A percentile compares a stretch with the other conserved stretches of the same genome.
These are phyloP conservation scores for Peromyscus polionotus DNA, from an alignment of 2,113 vertebrate genomes.

Conservation along the genomic window DNA sequence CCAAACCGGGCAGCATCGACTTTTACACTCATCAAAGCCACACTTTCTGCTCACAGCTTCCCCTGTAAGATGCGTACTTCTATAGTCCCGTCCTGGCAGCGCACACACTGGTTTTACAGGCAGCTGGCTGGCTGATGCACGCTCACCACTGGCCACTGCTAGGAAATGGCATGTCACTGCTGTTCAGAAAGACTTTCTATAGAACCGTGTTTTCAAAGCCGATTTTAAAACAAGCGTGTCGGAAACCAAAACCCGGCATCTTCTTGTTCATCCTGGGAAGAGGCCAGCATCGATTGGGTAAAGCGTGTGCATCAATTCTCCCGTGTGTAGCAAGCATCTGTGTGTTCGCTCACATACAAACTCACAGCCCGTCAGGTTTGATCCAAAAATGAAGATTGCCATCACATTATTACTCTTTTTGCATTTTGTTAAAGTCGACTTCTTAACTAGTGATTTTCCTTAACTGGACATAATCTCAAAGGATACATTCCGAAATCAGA, in stretches of 20 bases:
- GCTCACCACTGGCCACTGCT: conserved; percentile 46
- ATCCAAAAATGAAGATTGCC: conserved; percentile 89
- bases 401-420: conserved; percentile 88
- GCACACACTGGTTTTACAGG: not conserved
- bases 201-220: conserved; percentile 72
- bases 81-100: not conserved
- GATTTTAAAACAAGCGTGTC: conserved; percentile 54
- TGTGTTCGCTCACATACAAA: conserved; percentile 71
- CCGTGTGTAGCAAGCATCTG: conserved; percentile 79
- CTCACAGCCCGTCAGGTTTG: conserved; percentile 78
- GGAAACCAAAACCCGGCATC: conserved; percentile 69
- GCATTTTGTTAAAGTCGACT: conserved; percentile 84
- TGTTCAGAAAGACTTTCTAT: conserved; percentile 77
- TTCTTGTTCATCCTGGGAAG: conserved; percentile 75
- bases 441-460: conserved; percentile 82
- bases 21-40: conserved; percentile 17
- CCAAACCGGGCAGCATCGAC: not conserved
- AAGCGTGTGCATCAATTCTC: conserved; percentile 84
- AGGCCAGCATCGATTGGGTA: conserved; percentile 77
- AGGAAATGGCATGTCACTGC: conserved; percentile 62
- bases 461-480: conserved; percentile 82
- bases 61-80: not conserved
- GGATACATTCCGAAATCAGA: conserved; percentile 80
- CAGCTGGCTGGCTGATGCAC: not conserved
- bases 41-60: not conserved